phyloP scores from a whole-genome alignment of 2,797 vertebrate genomes.

The Coracias cyanogaster region DNA sequence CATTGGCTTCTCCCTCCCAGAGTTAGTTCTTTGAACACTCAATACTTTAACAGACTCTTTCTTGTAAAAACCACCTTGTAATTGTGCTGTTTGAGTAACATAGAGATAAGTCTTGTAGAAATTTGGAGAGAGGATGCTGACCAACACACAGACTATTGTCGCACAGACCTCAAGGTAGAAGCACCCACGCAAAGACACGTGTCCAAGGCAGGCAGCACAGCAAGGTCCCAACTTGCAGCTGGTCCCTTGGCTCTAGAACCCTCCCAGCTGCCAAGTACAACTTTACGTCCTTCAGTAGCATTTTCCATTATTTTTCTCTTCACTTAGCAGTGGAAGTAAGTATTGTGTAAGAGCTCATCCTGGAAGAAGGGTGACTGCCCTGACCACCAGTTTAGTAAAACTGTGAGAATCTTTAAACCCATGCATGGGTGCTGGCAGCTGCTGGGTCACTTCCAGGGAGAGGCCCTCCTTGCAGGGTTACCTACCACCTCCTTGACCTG shows the following conservation, averaged over 20 bases:
- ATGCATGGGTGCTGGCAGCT: fast-evolving
- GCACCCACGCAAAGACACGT: fast-evolving
- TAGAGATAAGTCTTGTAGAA: background rate
- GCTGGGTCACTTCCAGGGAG: background rate
- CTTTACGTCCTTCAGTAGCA: background rate
- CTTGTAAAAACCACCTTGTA: background rate
- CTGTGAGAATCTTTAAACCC: background rate
- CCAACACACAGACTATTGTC: background rate
- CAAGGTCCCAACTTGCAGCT: background rate
- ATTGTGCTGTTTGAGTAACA: background rate
- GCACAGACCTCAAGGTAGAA: background rate
- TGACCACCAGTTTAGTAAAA: background rate
- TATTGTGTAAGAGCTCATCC: fast-evolving
- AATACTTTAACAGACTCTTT: background rate
- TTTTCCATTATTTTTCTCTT: background rate
- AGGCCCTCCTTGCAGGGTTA: background rate
- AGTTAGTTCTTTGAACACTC: background rate
- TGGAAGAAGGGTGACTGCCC: background rate
- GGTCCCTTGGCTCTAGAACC: background rate
- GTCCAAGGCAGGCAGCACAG: background rate
- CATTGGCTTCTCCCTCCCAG: background rate
- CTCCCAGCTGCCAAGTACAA: background rate
- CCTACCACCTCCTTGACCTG: fast-evolving
- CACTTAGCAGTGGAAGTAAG: background rate
- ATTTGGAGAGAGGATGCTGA: background rate